Percentiles rank a stretch among this genome's conserved stretches.
These are phyloP conservation scores for Meiosimyza decipiens DNA, from an alignment of 2,888 invertebrate species.

Conservation along the genomic window DNA sequence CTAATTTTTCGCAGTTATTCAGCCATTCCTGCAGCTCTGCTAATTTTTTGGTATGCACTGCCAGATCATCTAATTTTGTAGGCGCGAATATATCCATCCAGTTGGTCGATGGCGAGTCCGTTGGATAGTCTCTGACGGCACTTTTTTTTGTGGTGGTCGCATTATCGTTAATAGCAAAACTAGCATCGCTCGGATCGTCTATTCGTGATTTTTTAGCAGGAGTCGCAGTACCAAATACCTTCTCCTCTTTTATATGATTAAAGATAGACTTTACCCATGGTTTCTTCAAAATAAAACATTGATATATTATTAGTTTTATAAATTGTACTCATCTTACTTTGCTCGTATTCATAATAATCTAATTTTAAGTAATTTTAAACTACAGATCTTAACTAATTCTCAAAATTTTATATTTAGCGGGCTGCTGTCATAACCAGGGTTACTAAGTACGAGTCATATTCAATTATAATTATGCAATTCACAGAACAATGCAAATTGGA, in stretches of 20 bases:
- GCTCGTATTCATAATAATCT: too few species aligned
- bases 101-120: constrained; percentile 55
- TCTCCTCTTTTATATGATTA: constrained; percentile 43
- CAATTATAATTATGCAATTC: too few species aligned
- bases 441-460: too few species aligned
- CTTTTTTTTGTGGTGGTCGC: constrained; percentile 8
- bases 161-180: constrained; percentile 40
- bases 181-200: constrained; percentile 1
- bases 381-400: too few species aligned
- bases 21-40: constrained; percentile 80
- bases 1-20: constrained; percentile 48
- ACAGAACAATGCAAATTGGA: too few species aligned
- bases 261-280: constrained; percentile 58
- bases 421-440: too few species aligned
- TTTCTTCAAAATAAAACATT: constrained; percentile 43
- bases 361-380: too few species aligned
- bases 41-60: constrained; percentile 80
- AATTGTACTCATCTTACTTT: too few species aligned
- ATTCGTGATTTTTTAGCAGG: constrained; percentile 28
- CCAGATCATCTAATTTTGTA: constrained; percentile 72
- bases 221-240: constrained; percentile 41
- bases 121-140: not conserved
- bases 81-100: constrained; percentile 76
- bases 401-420: too few species aligned
- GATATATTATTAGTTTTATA: not conserved